Evolutionary conservation across 2,797 vertebrate species (phyloP).

Genomic region (Takifugu rubripes): DNA sequence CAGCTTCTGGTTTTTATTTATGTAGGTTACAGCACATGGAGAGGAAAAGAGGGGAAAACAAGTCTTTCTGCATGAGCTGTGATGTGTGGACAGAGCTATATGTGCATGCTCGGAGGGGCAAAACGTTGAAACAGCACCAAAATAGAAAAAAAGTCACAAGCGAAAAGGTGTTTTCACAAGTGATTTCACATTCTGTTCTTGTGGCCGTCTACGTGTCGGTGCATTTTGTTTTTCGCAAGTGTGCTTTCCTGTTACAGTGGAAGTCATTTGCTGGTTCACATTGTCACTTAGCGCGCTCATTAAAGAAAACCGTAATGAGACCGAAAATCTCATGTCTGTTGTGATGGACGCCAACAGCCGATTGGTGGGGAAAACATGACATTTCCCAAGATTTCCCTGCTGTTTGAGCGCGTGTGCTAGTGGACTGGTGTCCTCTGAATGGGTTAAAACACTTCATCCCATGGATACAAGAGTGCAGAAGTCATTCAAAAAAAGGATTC

Average conservation of each 20-base stretch:
- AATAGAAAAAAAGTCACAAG: not conserved
- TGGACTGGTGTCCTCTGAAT: not conserved
- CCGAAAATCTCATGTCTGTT: too few relatives aligned
- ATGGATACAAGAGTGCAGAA: not conserved
- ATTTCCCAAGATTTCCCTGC: too few relatives aligned
- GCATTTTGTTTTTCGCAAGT: not conserved
- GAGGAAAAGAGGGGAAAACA: constrained; percentile 4
- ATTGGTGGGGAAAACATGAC: too few relatives aligned
- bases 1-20: too few relatives aligned
- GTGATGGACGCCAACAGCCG: too few relatives aligned
- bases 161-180: constrained; percentile 9
- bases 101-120: constrained; percentile 24
- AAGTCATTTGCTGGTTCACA: too few relatives aligned
- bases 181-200: constrained; percentile 11
- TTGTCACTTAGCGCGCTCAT: too few relatives aligned
- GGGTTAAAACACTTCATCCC: not conserved
- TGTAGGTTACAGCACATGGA: not conserved
- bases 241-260: not conserved
- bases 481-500: constrained; percentile 11
- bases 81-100: constrained; percentile 38
- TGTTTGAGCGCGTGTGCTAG: too few relatives aligned
- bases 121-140: constrained; percentile 21
- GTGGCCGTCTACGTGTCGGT: constrained; percentile 1
- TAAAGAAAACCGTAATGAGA: too few relatives aligned
- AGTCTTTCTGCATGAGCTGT: constrained; percentile 48